A percentile compares a stretch with the other conserved stretches of the same genome.
Evolutionary conservation across 2,797 vertebrate species (phyloP).

Genomic region (Melanotaenia maccullochi): DNA sequence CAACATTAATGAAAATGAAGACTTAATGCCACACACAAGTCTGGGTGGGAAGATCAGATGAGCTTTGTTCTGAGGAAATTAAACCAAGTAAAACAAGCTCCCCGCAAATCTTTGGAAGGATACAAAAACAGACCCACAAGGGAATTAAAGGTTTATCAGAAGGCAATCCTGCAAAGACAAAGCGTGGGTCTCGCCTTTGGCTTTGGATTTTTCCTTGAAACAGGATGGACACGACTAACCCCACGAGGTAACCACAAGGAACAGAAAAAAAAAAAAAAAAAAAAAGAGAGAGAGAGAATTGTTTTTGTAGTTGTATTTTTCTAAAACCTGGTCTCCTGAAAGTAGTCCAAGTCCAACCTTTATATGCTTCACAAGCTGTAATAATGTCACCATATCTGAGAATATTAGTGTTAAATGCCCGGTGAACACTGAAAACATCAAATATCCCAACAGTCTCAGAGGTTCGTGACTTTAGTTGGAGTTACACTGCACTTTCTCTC

Average conservation of each 20-base stretch:
- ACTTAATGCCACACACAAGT: constrained; percentile 80
- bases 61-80: constrained; percentile 86
- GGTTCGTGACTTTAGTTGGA: constrained; percentile 38
- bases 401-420: constrained; percentile 39
- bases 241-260: constrained; percentile 32
- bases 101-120: constrained; percentile 68
- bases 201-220: constrained; percentile 54
- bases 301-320: not conserved
- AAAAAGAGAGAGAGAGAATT: constrained; percentile 9
- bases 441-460: constrained; percentile 66
- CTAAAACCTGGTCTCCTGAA: constrained; percentile 12
- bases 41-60: constrained; percentile 78
- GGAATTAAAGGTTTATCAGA: constrained; percentile 79
- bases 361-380: constrained; percentile 26
- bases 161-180: constrained; percentile 59
- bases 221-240: constrained; percentile 37
- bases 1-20: constrained; percentile 86
- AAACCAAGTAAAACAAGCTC: constrained; percentile 82
- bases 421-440: constrained; percentile 54
- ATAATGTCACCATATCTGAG: constrained; percentile 19
- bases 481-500: not conserved
- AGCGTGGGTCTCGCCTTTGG: constrained; percentile 63
- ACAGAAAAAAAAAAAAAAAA: constrained; percentile 41
- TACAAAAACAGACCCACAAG: constrained; percentile 70
- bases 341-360: constrained; percentile 28